Base-by-base conservation (phyloP, 2,797 vertebrate genomes). In the Hypotaenidia philippensis region DNA sequence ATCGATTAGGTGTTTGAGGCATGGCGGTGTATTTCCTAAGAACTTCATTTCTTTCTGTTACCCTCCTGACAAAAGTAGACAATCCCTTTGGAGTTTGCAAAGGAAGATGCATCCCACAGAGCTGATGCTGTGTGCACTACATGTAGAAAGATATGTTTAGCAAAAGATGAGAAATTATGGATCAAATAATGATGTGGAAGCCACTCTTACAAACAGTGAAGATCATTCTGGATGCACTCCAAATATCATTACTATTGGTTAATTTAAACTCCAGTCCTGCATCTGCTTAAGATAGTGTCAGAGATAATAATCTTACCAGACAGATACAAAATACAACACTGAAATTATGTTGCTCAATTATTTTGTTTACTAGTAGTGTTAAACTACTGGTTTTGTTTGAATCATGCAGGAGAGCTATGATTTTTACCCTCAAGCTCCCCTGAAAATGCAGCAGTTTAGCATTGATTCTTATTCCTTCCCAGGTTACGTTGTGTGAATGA, bases 241-340 rank as follows among this genome's bases (percentile, higher is more conserved):
- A 96, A 95, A 93, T 95, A 96, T 94, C 91, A 88, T 95, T 86
- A 75, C 94, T 93, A 89, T 95, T 97, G 95, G 96, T 97, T 97
- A 96, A 98, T 98, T 97, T 96, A 93, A 97, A 72, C 57, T 95
- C 82, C 65, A 85, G 92, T 95, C 96, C 61, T 61, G 83, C 79
- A 95, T 97, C 97, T 97, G 96, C 94, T 97, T 96, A 96, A 96
- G 76, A 76, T 94, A 74, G 92, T 94, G 96, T 97, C 96, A 97
- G 84, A 94, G 92, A 96, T 66, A 87, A 93, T 97, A 93, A 97
- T 97, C 94, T 96, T 88, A 95, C 87, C 89, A 96, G 95, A 95
- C 95, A 97, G 94, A 95, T 96, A 94, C 81, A 97, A 97, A 98
- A 96, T 89, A 82, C 78, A 96, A 96, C 95, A 83, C 94, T 93